phyloP scores from a whole-genome alignment of 2,113 vertebrate genomes.

The Tragelaphus strepsiceros region DNA sequence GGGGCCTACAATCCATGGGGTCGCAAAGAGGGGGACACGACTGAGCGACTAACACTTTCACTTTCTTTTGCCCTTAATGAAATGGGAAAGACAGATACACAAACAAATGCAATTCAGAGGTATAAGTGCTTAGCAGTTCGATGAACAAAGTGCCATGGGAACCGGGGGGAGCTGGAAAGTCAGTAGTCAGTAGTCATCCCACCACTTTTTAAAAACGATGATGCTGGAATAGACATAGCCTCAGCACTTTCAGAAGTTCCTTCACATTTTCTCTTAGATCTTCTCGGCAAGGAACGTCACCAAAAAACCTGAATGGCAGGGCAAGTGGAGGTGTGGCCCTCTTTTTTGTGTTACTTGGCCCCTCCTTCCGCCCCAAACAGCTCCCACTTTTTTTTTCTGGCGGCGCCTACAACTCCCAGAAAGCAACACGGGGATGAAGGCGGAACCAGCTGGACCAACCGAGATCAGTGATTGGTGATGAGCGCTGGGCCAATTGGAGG shows the following conservation, averaged over 20 bases:
- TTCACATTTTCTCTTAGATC: not conserved
- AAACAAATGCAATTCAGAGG: not conserved
- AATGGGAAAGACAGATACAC: not conserved
- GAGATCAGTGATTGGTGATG: constrained; percentile 34
- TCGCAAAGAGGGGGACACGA: not conserved
- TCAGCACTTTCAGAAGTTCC: not conserved
- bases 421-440: not conserved
- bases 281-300: not conserved
- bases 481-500: constrained; percentile 38
- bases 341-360: not conserved
- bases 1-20: not conserved
- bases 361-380: accelerated
- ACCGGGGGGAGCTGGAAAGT: not conserved
- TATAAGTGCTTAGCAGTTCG: not conserved
- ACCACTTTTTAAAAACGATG: not conserved
- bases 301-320: accelerated
- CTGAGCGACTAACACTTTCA: not conserved
- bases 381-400: not conserved
- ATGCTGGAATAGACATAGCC: not conserved
- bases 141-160: not conserved
- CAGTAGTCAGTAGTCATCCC: not conserved
- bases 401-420: constrained; percentile 70
- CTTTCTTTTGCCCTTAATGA: not conserved
- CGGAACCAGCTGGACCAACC: not conserved
- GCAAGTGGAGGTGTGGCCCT: not conserved